A percentile compares a stretch with the other conserved stretches of the same genome.
phyloP scores from a whole-genome alignment of 2,113 vertebrate genomes.

The Pao palembangensis region DNA sequence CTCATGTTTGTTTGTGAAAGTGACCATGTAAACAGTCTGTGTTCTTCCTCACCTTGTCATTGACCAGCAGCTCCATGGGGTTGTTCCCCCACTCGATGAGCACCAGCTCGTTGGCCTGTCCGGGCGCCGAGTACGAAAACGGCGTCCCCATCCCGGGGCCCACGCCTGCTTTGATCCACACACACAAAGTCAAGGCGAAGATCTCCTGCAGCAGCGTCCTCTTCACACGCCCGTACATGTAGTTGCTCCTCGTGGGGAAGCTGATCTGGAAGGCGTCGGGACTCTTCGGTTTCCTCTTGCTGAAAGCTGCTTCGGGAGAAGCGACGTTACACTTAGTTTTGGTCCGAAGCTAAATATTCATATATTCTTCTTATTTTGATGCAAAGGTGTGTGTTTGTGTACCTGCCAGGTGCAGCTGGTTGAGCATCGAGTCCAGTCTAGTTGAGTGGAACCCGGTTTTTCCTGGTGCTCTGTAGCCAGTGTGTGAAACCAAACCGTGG shows the following conservation, averaged over 20 bases:
- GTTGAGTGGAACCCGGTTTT: slow-evolving; percentile 45
- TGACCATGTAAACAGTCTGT: not conserved
- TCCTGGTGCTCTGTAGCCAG: slow-evolving; percentile 45
- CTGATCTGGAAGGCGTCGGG: slow-evolving; percentile 72
- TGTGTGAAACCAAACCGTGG: slow-evolving; percentile 47
- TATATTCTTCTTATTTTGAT: too few relatives aligned
- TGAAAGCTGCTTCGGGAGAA: slow-evolving; percentile 48
- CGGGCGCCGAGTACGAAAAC: slow-evolving; percentile 77
- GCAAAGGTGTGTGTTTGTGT: not conserved
- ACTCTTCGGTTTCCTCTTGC: slow-evolving; percentile 44
- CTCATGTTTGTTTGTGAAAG: too few relatives aligned
- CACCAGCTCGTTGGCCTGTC: slow-evolving; percentile 79
- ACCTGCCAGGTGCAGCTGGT: slow-evolving; percentile 71
- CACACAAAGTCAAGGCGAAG: slow-evolving; percentile 76
- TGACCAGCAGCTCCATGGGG: slow-evolving; percentile 75
- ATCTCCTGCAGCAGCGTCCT: slow-evolving; percentile 73
- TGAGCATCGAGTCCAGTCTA: slow-evolving; percentile 72
- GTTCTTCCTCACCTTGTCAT: slow-evolving; percentile 70
- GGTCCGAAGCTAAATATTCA: not conserved
- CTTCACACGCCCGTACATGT: slow-evolving; percentile 77
- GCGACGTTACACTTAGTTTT: not conserved
- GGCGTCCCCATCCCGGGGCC: slow-evolving; percentile 72
- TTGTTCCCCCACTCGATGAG: slow-evolving; percentile 80
- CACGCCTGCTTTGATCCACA: slow-evolving; percentile 72
- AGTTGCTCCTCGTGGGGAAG: slow-evolving; percentile 78